Evolutionary conservation across 1,140 invertebrate species (phyloP).

Genomic region (Megalonaias nervosa): DNA sequence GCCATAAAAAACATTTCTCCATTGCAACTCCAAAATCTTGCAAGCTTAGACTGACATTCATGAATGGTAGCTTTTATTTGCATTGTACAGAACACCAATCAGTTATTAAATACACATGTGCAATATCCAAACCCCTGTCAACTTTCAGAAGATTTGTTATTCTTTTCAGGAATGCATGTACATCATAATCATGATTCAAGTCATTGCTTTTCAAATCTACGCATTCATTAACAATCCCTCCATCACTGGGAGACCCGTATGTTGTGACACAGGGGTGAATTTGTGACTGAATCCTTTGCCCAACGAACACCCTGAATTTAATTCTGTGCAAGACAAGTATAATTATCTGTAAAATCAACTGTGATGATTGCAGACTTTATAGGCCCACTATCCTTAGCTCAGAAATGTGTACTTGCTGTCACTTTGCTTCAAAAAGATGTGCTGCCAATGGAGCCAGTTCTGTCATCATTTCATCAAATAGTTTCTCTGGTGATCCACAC

Average conservation of each 20-base stretch:
- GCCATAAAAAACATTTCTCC: background rate
- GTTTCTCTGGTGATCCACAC: background rate
- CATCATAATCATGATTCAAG: too few relatives aligned
- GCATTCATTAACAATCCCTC: too few relatives aligned
- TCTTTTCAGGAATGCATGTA: background rate
- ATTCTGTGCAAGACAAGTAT: conserved; percentile 22
- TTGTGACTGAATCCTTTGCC: conserved; percentile 27
- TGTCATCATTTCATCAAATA: conserved; percentile 3
- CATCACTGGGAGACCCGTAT: conserved; percentile 13
- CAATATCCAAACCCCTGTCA: background rate
- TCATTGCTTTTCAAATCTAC: too few relatives aligned
- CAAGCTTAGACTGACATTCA: background rate
- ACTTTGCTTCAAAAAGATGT: conserved; percentile 25
- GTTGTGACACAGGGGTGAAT: conserved; percentile 15
- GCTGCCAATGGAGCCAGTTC: conserved; percentile 9
- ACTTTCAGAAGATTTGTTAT: background rate
- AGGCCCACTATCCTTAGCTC: background rate
- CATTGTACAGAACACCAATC: background rate
- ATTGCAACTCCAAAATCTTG: background rate
- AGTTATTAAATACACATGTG: background rate
- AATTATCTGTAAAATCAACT: conserved; percentile 31
- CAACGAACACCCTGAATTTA: conserved; percentile 31
- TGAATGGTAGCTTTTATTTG: background rate
- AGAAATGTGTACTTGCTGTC: conserved; percentile 20
- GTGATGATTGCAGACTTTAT: conserved; percentile 3